Base-by-base conservation (phyloP, 2,113 vertebrate genomes). In the Prolemur simus region DNA sequence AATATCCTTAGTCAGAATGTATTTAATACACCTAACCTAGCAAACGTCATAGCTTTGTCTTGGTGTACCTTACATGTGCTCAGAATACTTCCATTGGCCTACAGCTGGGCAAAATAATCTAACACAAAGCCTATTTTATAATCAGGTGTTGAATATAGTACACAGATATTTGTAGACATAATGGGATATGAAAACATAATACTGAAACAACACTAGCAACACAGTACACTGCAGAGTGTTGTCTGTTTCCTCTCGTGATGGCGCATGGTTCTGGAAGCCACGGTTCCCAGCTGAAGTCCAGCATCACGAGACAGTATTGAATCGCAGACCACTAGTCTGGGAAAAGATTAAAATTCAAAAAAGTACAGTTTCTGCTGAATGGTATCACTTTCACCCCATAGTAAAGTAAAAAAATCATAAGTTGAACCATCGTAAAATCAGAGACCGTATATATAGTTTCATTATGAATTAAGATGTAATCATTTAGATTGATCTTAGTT, bases 391-490 rank as follows among this genome's bases (percentile, higher is more conserved):
- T 76, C 73, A 76, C 27, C 47, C 15, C 73, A 47, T 47, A 15
- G 45, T 32, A 47, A 47, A 76, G 27, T 47, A 25, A 76, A 76
- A 76, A 76, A 18, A 47, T 76, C 27, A 0, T 32, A 47, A 76
- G 14, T 47, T 18, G 42, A 76, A 76, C 73, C 42, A 32, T 29
- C 29, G 8, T 47, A 32, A 76, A 76, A 15, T 76, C 15, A 17
- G 29, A 23, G 39, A 29, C 27, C 27, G 32, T 47, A 27, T 76
- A 8, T 42, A 63, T 39, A 89, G 85, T 15, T 96, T 96, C 71
- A 86, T 94, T 74, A 74, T 78, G 82, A 87, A 91, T 85, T 76
- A 91, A 66, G 27, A 74, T 63, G 37, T 71, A 87, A 76, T 95
- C 37, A 32, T 78, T 83, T 42, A 87, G 56, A 52, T 34, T 78